Percentiles rank a stretch among this genome's conserved stretches.
phyloP scores from a whole-genome alignment of 1,140 invertebrate species.

The Hycleus phaleratus region DNA sequence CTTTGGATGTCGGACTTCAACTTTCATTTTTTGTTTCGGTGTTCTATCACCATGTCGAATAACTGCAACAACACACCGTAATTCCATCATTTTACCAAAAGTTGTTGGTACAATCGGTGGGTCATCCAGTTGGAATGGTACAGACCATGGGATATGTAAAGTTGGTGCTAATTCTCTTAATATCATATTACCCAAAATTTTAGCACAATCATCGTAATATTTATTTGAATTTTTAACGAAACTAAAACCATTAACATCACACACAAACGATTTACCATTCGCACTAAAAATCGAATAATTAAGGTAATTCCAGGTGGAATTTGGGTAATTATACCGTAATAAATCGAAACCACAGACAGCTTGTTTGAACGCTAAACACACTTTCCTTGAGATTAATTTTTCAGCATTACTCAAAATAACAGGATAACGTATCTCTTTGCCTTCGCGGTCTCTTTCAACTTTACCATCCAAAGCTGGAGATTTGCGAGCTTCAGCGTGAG shows the following conservation, averaged over 20 bases:
- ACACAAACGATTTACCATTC: conserved; percentile 97
- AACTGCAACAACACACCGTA: conserved; percentile 95
- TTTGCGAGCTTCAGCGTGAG: conserved; percentile 97
- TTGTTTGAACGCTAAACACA: conserved; percentile 97
- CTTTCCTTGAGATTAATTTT: conserved; percentile 98
- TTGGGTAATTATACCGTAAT: conserved; percentile 54
- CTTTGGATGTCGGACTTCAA: conserved; percentile 98
- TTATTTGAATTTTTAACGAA: conserved; percentile 99
- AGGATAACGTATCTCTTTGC: conserved; percentile 97
- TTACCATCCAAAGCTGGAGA: conserved; percentile 97
- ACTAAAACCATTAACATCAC: conserved; percentile 99
- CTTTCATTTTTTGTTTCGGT: conserved; percentile 99
- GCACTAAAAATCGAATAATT: conserved; percentile 52
- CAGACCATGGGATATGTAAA: conserved; percentile 92
- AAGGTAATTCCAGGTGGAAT: background rate
- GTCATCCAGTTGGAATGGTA: conserved; percentile 95
- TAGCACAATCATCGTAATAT: conserved; percentile 99
- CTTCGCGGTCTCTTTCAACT: conserved; percentile 96
- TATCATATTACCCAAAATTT: conserved; percentile 88
- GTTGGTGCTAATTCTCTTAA: conserved; percentile 87
- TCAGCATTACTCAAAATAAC: conserved; percentile 96
- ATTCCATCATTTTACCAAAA: conserved; percentile 99
- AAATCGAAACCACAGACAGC: conserved; percentile 99
- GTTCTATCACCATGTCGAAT: conserved; percentile 98
- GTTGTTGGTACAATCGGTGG: conserved; percentile 98